Conservation (phyloP, 1,140 invertebrate genomes). For the Saxidomus purpurata region DNA sequence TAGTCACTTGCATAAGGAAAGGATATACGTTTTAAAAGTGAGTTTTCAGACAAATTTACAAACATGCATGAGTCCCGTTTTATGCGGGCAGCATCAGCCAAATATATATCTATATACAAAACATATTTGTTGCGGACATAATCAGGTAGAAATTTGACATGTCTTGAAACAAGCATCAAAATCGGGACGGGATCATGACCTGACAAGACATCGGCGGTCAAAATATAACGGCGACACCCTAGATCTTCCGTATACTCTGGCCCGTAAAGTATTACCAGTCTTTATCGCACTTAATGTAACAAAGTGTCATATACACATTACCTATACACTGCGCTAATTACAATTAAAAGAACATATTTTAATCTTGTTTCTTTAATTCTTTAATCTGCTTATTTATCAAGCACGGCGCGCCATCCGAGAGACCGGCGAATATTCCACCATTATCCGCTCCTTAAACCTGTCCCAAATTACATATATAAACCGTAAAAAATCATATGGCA, state of each 20-base stretch:
- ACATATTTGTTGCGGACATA: too few species aligned
- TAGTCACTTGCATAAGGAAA: too few species aligned
- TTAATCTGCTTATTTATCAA: conserved; percentile 16
- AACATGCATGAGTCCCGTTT: too few species aligned
- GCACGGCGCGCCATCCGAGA: background rate
- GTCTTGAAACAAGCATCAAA: too few species aligned
- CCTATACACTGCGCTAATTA: conserved; percentile 12
- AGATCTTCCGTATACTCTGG: background rate
- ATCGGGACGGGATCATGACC: background rate
- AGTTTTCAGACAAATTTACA: too few species aligned
- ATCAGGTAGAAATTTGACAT: too few species aligned
- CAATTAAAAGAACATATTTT: conserved; percentile 18
- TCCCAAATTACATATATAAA: background rate
- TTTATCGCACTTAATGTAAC: conserved; percentile 40
- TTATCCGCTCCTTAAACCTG: background rate
- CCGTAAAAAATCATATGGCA: background rate
- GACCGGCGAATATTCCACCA: background rate
- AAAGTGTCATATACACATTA: conserved; percentile 33
- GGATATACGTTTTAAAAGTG: too few species aligned
- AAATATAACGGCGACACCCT: background rate
- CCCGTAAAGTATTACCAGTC: background rate
- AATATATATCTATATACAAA: too few species aligned
- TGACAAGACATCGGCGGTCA: background rate
- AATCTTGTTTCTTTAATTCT: conserved; percentile 28
- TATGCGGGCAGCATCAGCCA: too few species aligned